phyloP scores from a whole-genome alignment of 2,797 vertebrate species.

The Bovichtus variegatus region DNA sequence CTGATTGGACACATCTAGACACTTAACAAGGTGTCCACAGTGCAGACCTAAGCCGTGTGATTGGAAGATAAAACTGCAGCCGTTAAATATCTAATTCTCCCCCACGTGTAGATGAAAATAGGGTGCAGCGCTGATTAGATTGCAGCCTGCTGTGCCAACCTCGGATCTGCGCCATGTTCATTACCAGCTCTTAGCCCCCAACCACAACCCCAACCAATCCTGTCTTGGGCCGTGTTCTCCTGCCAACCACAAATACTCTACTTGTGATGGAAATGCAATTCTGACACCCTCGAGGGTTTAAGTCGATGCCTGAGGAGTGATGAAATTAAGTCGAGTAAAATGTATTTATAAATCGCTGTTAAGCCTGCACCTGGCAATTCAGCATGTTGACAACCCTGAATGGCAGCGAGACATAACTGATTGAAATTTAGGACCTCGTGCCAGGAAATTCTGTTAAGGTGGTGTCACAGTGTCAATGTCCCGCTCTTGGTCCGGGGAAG shows the following conservation, averaged over 20 bases:
- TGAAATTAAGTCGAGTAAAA: constrained; percentile 65
- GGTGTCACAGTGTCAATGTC: constrained; percentile 19
- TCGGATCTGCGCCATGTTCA: constrained; percentile 54
- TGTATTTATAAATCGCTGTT: constrained; percentile 63
- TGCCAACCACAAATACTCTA: constrained; percentile 50
- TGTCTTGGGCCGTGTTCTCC: constrained; percentile 32
- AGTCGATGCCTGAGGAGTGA: constrained; percentile 62
- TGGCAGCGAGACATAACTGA: constrained; percentile 36
- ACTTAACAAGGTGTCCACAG: constrained; percentile 65
- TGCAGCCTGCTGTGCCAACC: constrained; percentile 64
- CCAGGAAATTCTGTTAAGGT: background rate
- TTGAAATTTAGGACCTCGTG: constrained; percentile 39
- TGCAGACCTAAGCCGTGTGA: constrained; percentile 54
- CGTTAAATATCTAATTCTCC: constrained; percentile 68
- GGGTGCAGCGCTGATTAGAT: constrained; percentile 71
- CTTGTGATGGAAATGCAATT: constrained; percentile 67
- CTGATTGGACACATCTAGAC: constrained; percentile 69
- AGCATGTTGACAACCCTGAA: constrained; percentile 47
- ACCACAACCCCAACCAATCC: constrained; percentile 48
- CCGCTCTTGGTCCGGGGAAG: background rate
- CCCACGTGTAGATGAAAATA: constrained; percentile 66
- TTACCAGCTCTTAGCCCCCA: constrained; percentile 42
- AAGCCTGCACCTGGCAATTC: constrained; percentile 61
- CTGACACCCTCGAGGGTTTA: constrained; percentile 55
- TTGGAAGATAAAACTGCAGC: constrained; percentile 63